A percentile compares a stretch with the other conserved stretches of the same genome.
These are phyloP conservation scores for Yponomeuta cagnagella DNA, from an alignment of 2,888 invertebrate genomes.

Conservation along the genomic window DNA sequence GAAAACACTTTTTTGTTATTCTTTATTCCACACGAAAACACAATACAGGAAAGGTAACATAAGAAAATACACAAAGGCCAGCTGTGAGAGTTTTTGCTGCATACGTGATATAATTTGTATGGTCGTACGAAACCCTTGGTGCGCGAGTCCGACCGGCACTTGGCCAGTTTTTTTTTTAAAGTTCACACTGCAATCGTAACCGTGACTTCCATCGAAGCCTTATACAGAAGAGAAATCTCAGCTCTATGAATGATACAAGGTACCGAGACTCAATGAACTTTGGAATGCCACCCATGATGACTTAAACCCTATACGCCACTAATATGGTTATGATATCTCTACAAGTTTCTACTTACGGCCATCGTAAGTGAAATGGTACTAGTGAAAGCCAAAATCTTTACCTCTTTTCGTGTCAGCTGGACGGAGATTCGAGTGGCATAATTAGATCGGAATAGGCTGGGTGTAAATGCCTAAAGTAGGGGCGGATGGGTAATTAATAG, in stretches of 20 bases:
- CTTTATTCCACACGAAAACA: too few species aligned
- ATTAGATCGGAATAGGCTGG: background rate
- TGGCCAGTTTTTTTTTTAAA: background rate
- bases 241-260: conserved; percentile 8
- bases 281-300: conserved; percentile 10
- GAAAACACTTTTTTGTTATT: too few species aligned
- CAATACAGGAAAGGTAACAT: too few species aligned
- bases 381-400: conserved; percentile 10
- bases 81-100: too few species aligned
- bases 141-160: too few species aligned
- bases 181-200: background rate
- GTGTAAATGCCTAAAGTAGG: too few species aligned
- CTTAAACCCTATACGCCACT: conserved; percentile 2
- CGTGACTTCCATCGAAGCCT: conserved; percentile 4
- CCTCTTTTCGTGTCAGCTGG: conserved; percentile 1
- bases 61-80: too few species aligned
- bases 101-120: too few species aligned
- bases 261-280: conserved; percentile 6
- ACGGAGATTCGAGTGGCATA: background rate
- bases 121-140: too few species aligned
- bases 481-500: too few species aligned
- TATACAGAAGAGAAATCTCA: conserved; percentile 9
- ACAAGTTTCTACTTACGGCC: conserved; percentile 7
- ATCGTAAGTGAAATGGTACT: conserved; percentile 12
- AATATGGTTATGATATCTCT: conserved; percentile 4